A percentile compares a stretch with the other conserved stretches of the same genome.
Conservation (phyloP, 2,113 vertebrate species). For the Petrocephalus microphthalmus region DNA sequence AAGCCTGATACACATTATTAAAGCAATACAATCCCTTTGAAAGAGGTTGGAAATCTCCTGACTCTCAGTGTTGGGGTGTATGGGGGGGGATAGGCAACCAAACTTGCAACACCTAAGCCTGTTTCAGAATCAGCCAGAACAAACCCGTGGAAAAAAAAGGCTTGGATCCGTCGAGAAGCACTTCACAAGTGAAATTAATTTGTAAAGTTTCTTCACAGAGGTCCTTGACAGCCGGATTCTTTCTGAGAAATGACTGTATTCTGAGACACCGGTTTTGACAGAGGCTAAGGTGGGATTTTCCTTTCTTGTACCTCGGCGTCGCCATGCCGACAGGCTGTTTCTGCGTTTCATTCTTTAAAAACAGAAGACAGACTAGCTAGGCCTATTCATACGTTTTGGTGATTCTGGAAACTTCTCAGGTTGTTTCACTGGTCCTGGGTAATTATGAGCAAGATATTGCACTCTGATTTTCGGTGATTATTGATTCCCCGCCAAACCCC, state of each 20-base stretch:
- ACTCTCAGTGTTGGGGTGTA: conserved; percentile 35
- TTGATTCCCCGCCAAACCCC: background rate
- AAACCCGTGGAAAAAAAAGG: conserved; percentile 27
- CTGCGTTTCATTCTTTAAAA: background rate
- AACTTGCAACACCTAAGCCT: background rate
- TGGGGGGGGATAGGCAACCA: background rate
- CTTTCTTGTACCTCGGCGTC: conserved; percentile 20
- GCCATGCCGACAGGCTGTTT: conserved; percentile 18
- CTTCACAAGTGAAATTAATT: conserved; percentile 40
- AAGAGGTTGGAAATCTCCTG: conserved; percentile 39
- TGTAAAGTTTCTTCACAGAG: conserved; percentile 47
- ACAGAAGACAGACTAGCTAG: background rate
- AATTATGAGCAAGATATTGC: background rate
- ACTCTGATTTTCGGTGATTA: background rate
- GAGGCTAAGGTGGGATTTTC: conserved; percentile 40
- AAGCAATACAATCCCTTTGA: conserved; percentile 52
- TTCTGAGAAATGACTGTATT: conserved; percentile 48
- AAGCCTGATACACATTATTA: conserved; percentile 56
- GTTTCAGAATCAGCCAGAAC: background rate
- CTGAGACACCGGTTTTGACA: conserved; percentile 41
- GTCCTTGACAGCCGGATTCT: conserved; percentile 39
- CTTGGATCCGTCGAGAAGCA: conserved; percentile 15
- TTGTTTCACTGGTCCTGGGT: background rate
- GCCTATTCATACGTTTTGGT: background rate
- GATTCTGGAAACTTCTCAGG: background rate